Evolutionary conservation across 2,113 vertebrate genomes (phyloP).

Genomic region (Scomber japonicus): DNA sequence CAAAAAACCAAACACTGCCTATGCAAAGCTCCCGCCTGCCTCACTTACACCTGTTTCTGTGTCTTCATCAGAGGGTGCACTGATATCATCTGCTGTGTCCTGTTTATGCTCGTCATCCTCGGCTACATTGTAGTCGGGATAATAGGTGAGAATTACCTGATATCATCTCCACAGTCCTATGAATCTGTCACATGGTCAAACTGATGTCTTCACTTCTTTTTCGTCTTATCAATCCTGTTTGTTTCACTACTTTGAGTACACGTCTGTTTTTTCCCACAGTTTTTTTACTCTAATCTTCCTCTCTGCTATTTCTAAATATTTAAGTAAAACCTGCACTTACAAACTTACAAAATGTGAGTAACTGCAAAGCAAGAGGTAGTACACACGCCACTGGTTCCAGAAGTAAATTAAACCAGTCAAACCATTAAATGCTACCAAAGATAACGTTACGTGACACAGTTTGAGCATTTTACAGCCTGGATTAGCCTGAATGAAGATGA

Average conservation of each 20-base stretch:
- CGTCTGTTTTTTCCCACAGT: not conserved
- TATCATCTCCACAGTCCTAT: not conserved
- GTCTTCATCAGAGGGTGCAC: conserved; percentile 87
- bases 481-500: no score
- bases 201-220: not conserved
- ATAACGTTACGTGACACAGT: no score
- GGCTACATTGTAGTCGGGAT: conserved; percentile 89
- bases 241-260: not conserved
- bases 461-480: no score
- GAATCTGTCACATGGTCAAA: not conserved
- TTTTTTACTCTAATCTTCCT: not conserved
- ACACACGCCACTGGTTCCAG: no score
- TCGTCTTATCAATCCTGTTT: not conserved
- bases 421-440: no score
- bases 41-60: not conserved
- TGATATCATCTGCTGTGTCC: conserved; percentile 89
- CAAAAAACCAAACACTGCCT: not conserved
- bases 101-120: conserved; percentile 88
- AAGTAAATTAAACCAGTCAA: no score
- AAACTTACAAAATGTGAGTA: no score
- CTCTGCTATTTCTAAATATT: not conserved
- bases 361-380: no score
- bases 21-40: conserved; percentile 5
- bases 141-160: conserved; percentile 84
- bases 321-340: no score